Conservation (phyloP, 2,797 vertebrate genomes). For the Danio kyathit region DNA sequence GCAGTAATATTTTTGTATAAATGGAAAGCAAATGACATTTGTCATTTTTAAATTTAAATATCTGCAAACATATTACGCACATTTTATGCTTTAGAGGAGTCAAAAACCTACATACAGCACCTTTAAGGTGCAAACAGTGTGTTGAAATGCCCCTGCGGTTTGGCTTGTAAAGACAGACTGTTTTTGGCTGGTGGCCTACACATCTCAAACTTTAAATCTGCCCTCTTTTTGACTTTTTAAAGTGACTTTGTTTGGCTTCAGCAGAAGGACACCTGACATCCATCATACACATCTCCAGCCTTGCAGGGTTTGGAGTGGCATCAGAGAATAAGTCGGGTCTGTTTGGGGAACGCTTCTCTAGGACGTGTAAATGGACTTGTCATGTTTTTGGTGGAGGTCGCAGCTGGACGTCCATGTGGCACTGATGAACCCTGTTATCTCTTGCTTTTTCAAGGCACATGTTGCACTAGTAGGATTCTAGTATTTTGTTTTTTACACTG, state of each 20-base stretch:
- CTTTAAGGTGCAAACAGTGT: too few relatives aligned
- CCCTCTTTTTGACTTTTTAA: not conserved
- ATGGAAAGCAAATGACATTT: too few relatives aligned
- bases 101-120: too few relatives aligned
- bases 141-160: too few relatives aligned
- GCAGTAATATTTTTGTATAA: too few relatives aligned
- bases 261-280: not conserved
- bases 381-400: slow-evolving; percentile 60
- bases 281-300: not conserved
- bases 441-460: slow-evolving; percentile 2
- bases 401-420: slow-evolving; percentile 29
- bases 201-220: slow-evolving; percentile 11
- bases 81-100: too few relatives aligned
- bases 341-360: slow-evolving; percentile 16
- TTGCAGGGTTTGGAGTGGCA: not conserved
- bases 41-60: too few relatives aligned
- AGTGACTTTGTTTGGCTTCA: not conserved
- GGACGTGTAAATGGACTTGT: slow-evolving; percentile 71
- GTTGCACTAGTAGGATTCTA: not conserved
- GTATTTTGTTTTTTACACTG: not conserved
- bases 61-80: too few relatives aligned
- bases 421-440: slow-evolving; percentile 58
- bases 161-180: too few relatives aligned
- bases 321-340: not conserved
- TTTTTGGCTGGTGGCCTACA: not conserved